Evolutionary conservation across 1,140 invertebrate genomes (phyloP).

Genomic region (Drosophila bocki): DNA sequence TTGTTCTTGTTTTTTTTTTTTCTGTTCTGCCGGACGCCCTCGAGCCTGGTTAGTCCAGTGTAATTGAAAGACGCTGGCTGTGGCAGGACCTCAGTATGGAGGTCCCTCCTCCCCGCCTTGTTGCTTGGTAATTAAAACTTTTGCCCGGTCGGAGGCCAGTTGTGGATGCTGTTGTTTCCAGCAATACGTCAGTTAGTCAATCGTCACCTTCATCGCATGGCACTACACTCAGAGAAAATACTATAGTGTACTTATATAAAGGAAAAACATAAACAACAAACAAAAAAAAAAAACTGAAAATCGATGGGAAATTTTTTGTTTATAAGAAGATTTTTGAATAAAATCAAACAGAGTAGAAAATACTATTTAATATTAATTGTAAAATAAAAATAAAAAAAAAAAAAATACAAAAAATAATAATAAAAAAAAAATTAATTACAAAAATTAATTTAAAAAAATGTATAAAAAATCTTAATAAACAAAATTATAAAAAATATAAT

Average conservation of each 20-base stretch:
- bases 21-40: conserved; percentile 36
- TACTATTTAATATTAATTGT: too few relatives aligned
- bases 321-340: too few relatives aligned
- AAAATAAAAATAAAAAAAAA: too few relatives aligned
- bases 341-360: too few relatives aligned
- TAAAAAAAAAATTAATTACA: too few relatives aligned
- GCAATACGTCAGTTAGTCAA: conserved; percentile 76
- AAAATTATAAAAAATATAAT: too few relatives aligned
- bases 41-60: conserved; percentile 66
- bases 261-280: too few relatives aligned
- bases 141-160: conserved; percentile 58
- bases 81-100: conserved; percentile 18
- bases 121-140: conserved; percentile 81
- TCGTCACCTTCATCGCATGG: conserved; percentile 44
- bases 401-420: too few relatives aligned
- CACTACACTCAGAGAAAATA: conserved; percentile 2
- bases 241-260: not conserved
- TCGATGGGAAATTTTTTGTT: too few relatives aligned
- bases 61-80: conserved; percentile 67
- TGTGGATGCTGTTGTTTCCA: conserved; percentile 55
- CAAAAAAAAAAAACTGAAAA: not conserved
- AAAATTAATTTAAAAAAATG: too few relatives aligned
- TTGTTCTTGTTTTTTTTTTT: not conserved
- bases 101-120: conserved; percentile 31
- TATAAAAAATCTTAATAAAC: too few relatives aligned